Percentiles rank a stretch among this genome's conserved stretches.
Conservation (phyloP, 2,888 invertebrate species). For the Caenorhabditis drosophilae region DNA sequence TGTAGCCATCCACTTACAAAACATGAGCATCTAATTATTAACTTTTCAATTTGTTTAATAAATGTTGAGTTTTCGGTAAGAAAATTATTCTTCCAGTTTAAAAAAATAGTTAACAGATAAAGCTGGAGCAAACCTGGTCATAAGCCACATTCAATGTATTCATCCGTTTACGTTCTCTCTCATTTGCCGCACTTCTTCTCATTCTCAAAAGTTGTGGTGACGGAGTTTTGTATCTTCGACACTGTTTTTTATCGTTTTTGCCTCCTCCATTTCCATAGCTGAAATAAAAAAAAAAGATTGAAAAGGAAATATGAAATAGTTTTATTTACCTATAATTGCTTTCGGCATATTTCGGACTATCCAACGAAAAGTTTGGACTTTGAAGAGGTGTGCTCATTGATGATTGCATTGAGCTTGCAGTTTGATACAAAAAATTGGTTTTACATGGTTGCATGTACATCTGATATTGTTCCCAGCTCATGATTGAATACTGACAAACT, state of each 20-base stretch:
- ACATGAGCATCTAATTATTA: no score
- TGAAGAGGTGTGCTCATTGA: conserved; percentile 41
- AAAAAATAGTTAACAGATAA: no score
- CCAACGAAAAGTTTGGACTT: conserved; percentile 41
- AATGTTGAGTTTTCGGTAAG: no score
- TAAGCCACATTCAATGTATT: conserved; percentile 67
- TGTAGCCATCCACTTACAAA: no score
- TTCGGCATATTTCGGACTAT: conserved; percentile 20
- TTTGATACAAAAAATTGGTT: conserved; percentile 15
- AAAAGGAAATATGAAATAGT: no score
- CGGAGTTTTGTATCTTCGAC: conserved; percentile 66
- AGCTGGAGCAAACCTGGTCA: conserved; percentile 60
- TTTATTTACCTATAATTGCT: background rate
- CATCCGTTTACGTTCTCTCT: conserved; percentile 68
- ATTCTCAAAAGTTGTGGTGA: conserved; percentile 63
- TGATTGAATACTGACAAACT: no score
- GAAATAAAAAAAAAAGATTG: no score
- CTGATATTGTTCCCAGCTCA: conserved; percentile 42
- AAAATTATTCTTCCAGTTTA: no score
- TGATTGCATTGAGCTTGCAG: conserved; percentile 13
- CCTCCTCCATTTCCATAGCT: conserved; percentile 20
- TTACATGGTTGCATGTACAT: conserved; percentile 30
- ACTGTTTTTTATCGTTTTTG: conserved; percentile 38
- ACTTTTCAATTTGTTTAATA: no score
- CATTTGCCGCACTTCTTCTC: conserved; percentile 58